Evolutionary conservation across 2,113 vertebrate species (phyloP).

Genomic region (Urocolius indicus): DNA sequence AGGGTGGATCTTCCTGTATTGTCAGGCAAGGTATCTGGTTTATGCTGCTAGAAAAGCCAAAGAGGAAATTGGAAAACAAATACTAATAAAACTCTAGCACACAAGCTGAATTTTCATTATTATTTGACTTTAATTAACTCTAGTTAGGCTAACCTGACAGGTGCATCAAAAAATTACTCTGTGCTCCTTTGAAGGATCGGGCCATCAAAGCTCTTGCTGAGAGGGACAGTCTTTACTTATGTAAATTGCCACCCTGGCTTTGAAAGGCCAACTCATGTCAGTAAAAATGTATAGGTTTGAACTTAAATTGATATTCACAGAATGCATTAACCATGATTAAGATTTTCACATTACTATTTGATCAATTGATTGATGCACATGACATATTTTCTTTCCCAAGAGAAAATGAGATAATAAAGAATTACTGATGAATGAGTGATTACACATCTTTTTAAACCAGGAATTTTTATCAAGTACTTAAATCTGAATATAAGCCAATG

Average conservation of each 20-base stretch:
- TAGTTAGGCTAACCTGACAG: neutral
- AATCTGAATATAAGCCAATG: constrained; percentile 20
- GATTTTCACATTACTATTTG: constrained; percentile 26
- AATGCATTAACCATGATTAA: constrained; percentile 32
- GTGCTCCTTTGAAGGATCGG: neutral
- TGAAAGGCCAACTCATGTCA: neutral
- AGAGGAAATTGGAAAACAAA: neutral
- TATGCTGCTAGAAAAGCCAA: neutral
- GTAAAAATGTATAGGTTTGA: constrained; percentile 1
- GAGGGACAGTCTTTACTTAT: neutral
- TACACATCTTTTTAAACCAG: constrained; percentile 15
- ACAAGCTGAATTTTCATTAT: neutral
- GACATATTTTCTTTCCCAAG: constrained; percentile 7
- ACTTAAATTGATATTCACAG: neutral
- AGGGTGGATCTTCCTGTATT: neutral
- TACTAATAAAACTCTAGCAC: neutral
- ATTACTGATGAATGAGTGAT: constrained; percentile 45
- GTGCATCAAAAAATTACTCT: neutral
- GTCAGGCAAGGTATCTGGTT: neutral
- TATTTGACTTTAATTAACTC: constrained; percentile 10
- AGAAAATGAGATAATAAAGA: constrained; percentile 57
- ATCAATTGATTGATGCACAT: constrained; percentile 48
- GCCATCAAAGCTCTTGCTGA: neutral
- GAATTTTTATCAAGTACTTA: constrained; percentile 55
- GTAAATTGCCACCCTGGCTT: neutral